phyloP scores from a whole-genome alignment of 2,888 invertebrate species.

The Cerceris ruficornis region DNA sequence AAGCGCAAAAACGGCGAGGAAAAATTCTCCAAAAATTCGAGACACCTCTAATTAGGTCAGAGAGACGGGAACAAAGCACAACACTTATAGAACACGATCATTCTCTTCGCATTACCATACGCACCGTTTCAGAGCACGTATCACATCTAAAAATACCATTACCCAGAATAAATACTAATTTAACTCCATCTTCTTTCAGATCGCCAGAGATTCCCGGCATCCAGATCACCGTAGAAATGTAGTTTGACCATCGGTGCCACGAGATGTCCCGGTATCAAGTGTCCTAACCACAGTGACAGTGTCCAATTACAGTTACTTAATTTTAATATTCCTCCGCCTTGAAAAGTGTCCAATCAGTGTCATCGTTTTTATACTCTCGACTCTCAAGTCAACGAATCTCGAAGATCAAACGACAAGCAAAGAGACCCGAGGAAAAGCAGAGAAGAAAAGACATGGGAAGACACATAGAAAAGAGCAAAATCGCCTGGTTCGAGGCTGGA shows the following conservation, averaged over 20 bases:
- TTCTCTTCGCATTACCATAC: background rate
- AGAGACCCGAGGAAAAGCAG: background rate
- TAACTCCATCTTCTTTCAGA: conserved; percentile 54
- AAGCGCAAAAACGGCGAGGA: background rate
- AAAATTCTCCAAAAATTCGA: background rate
- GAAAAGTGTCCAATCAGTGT: too few species aligned
- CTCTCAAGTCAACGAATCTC: background rate
- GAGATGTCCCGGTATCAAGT: conserved; percentile 26
- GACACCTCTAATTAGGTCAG: conserved; percentile 25
- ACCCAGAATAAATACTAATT: conserved; percentile 40
- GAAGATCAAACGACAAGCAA: background rate
- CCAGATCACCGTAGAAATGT: conserved; percentile 30
- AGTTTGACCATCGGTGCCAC: conserved; percentile 18
- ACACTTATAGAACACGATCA: conserved; percentile 18
- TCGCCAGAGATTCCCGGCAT: conserved; percentile 16
- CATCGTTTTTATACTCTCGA: too few species aligned
- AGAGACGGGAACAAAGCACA: conserved; percentile 15
- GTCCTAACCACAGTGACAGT: conserved; percentile 21
- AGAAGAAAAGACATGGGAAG: conserved; percentile 23
- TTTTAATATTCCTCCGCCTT: too few species aligned
- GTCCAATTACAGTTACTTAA: conserved; percentile 24
- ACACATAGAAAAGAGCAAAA: conserved; percentile 19
- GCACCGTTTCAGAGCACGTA: conserved; percentile 26
- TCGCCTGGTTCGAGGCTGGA: conserved; percentile 45
- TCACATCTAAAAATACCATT: conserved; percentile 41